phyloP scores from a whole-genome alignment of 1,140 invertebrate genomes.

The Drosophila subpulchrella region DNA sequence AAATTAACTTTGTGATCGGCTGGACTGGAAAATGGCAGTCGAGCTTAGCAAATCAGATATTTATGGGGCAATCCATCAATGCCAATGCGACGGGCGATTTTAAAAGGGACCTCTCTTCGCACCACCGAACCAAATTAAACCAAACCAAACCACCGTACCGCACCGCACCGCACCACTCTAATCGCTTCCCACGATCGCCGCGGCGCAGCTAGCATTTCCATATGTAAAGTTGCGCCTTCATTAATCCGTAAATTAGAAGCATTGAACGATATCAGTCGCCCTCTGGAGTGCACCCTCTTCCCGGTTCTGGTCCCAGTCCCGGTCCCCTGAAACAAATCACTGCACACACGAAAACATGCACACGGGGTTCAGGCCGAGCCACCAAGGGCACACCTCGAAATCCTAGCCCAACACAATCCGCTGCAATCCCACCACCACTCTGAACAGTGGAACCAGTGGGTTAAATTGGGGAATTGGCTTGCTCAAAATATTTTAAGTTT shows the following conservation, averaged over 20 bases:
- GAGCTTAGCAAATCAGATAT: conserved; percentile 79
- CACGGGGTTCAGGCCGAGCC: conserved; percentile 22
- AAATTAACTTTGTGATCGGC: conserved; percentile 58
- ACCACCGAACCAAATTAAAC: conserved; percentile 19
- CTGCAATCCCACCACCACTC: conserved; percentile 45
- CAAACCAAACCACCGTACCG: background rate
- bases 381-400: conserved; percentile 31
- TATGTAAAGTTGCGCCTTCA: conserved; percentile 81
- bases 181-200: conserved; percentile 78
- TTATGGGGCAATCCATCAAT: conserved; percentile 82
- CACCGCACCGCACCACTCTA: conserved; percentile 22
- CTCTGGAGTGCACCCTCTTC: conserved; percentile 56
- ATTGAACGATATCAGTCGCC: conserved; percentile 69
- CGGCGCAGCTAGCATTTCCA: conserved; percentile 58
- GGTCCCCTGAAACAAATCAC: conserved; percentile 60
- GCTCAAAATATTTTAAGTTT: background rate
- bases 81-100: conserved; percentile 38
- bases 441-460: conserved; percentile 44
- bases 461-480: too few species aligned
- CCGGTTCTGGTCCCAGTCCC: conserved; percentile 19
- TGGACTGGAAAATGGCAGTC: conserved; percentile 53
- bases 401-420: conserved; percentile 37
- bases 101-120: conserved; percentile 15
- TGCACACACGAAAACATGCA: conserved; percentile 40
- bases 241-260: conserved; percentile 83